Base-by-base conservation (phyloP, 2,797 vertebrate genomes). In the Melanotaenia maccullochi region DNA sequence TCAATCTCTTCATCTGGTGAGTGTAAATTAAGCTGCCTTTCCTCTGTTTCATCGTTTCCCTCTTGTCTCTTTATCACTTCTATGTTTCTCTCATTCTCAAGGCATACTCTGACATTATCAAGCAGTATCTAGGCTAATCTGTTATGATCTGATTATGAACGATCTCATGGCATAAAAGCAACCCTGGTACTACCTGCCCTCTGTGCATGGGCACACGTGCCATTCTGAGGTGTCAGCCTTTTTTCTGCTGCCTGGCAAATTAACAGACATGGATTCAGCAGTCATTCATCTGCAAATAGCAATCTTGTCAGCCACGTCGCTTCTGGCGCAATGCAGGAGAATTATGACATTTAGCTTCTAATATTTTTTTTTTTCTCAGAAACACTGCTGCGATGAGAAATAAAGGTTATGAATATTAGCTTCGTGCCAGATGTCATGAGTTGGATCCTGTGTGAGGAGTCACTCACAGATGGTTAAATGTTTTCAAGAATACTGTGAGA, bases 211-310 rank as follows among this genome's bases (percentile, higher is more conserved):
- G 84, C 93, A 90, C 4, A 33, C 62, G 22, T 87, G 87, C 90
- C 92, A 92, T 91, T 87, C 65, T 1, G 92, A 96, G 94, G 96
- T 96, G 95, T 95, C 89, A 93, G 94, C 87, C 93, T 89, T 95
- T 96, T 96, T 96, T 95, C 94, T 93, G 92, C 93, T 95, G 82
- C 55, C 93, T 95, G 93, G 68, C 93, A 95, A 96, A 97, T 97
- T 95, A 97, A 92, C 94, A 91, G 93, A 90, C 88, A 89, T 87
- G 91, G 90, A 93, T 94, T 93, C 95, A 93, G 87, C 88, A 91
- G 91, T 94, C 94, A 93, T 84, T 95, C 94, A 93, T 94, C 79
- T 84, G 94, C 92, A 88, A 88, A 94, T 88, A 88, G 85, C 11
- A 73, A 85, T 94, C 92, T 90, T 94, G 94, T 94, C 93, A 94